Base-by-base conservation (phyloP, 2,888 invertebrate species). In the Tetragonisca angustula region DNA sequence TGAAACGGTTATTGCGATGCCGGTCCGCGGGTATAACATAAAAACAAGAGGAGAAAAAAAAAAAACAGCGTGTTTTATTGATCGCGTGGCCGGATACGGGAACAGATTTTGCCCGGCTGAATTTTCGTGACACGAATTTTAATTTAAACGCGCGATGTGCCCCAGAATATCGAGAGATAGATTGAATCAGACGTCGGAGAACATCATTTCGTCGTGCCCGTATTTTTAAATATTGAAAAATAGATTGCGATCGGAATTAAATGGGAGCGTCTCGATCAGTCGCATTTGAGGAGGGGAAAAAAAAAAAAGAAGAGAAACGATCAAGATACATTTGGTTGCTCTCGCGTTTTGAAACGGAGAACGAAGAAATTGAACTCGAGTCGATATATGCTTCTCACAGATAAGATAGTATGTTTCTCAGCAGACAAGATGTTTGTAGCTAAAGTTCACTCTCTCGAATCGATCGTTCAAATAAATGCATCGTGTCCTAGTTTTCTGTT, bases 101-200 rank as follows among this genome's bases (percentile, higher is more conserved):
- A n/a, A 27, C 61, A 27, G 49, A 49, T 61, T 50, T 62, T 61
- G 72, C 27, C 6, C 32, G 73, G 24, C 32, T 62, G 62, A 73
- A 52, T 56, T 73, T 62, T 50, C 73, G 72, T 72, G 73, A n/a
- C 73, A 62, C 62, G 73, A 73, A 73, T 73, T 73, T 73, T 73
- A 73, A 73, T 73, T 73, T 73, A 62, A 73, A 73, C 62, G 50
- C 21, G 61, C n/a, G 73, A 50, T n/a, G 62, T 59, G 70, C 24
- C 71, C 24, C 71, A 13, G 50, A 50, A 73, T 73, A 73, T 62
- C 62, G 62, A 62, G 50, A 19, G 62, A 73, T n/a, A 62, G 59
- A 73, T 73, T 36, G 73, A 62, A 73, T 62, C 27, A 61, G 19
- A 54, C 43, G 24, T 62, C 17, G 27, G n/a, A 21, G 49, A 11